Evolutionary conservation across 2,888 invertebrate species (phyloP), one percentile per base, ranked within the genome.

Genomic region (Hirtodrosophila alboralis): DNA sequence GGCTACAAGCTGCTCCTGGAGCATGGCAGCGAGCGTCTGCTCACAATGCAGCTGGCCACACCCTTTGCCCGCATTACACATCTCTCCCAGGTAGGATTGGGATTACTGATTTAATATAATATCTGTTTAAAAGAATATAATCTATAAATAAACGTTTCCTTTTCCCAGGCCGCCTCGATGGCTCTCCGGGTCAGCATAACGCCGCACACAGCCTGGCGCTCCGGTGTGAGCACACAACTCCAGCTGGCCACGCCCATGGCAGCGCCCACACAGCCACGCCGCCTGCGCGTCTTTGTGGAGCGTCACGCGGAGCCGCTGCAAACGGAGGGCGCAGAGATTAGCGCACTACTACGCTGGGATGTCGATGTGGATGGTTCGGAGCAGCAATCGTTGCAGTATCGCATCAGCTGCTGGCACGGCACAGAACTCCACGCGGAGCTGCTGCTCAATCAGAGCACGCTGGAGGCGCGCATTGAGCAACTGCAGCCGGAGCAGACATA

Each of bases 141-240:
- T n/a, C n/a, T n/a, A n/a, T n/a, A n/a, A n/a, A n/a, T n/a, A n/a
- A n/a, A n/a, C n/a, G n/a, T n/a, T n/a, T n/a, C n/a, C n/a, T n/a
- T n/a, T n/a, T n/a, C n/a, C n/a, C n/a, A n/a, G n/a, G n/a, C n/a
- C n/a, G n/a, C n/a, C n/a, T n/a, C n/a, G n/a, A n/a, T n/a, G n/a
- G n/a, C n/a, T n/a, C 89, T 97, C 51, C 93, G 93, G 53, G 93
- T 96, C 13, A 93, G 94, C 1, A 93, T 98, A 3, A 93, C 95
- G 27, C 95, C 97, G 1, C 95, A 94, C 87, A 96, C 97, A 0
- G 94, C 94, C 78, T 97, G 97, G 97, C 95, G 95, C 10, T 93
- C 94, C 2, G 94, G 96, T 0, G 91, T 92, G 1, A 92, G 93
- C 12, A 93, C 93, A 0, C 91, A 93, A 0, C 92, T 93, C 0